Percentiles rank a stretch among this genome's conserved stretches.
Conservation (phyloP, 2,888 invertebrate genomes). For the Acrobasis consociella region DNA sequence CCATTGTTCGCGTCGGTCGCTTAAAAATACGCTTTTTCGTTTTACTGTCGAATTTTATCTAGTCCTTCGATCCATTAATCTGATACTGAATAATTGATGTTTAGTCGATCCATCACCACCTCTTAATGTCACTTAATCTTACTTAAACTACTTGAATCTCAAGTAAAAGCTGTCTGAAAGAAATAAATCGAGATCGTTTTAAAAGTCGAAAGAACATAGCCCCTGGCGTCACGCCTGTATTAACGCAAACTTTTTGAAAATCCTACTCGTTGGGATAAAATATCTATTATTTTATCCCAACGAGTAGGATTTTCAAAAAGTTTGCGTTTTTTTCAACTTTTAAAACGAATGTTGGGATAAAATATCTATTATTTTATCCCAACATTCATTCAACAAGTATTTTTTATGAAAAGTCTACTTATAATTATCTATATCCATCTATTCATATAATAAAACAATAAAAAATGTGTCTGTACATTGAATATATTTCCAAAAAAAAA, state of each 20-base stretch:
- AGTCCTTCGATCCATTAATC: conserved; percentile 45
- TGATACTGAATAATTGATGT: conserved; percentile 52
- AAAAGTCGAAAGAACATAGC: background rate
- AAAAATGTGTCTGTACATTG: no score
- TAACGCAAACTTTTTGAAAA: background rate
- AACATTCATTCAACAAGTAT: no score
- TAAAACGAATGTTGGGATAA: no score
- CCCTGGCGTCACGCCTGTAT: background rate
- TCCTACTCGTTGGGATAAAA: no score
- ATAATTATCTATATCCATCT: no score
- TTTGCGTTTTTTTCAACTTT: no score
- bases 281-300: no score
- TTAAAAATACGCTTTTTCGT: conserved; percentile 32
- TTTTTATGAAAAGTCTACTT: no score
- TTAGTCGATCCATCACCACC: conserved; percentile 39
- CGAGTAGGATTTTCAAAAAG: no score
- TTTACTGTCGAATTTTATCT: conserved; percentile 47
- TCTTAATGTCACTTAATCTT: conserved; percentile 26
- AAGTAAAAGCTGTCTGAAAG: conserved; percentile 4
- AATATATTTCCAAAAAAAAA: no score
- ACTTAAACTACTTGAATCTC: conserved; percentile 7
- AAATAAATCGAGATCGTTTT: background rate
- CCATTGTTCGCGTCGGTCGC: conserved; percentile 27
- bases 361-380: no score
- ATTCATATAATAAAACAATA: no score